Percentiles rank a stretch among this genome's conserved stretches.
Conservation (phyloP, 2,113 vertebrate genomes). For the Sclerurus mexicanus region DNA sequence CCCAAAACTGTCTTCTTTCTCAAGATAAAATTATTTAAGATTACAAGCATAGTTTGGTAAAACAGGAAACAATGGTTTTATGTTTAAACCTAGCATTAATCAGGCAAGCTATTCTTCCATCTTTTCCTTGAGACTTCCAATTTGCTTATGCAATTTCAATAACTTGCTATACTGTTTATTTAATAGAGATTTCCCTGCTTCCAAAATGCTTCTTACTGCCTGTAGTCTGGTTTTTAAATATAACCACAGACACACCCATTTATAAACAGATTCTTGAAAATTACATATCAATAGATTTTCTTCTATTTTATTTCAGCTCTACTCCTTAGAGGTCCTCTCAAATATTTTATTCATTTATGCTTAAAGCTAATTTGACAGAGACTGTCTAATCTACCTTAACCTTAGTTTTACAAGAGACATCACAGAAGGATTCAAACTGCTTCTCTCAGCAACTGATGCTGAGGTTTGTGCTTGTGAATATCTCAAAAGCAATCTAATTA, state of each 20-base stretch:
- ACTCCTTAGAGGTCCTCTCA: neutral
- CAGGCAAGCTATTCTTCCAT: neutral
- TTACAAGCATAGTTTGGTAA: neutral
- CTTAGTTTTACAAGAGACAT: neutral
- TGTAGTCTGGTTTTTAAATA: neutral
- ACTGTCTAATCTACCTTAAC: neutral
- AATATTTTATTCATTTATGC: neutral
- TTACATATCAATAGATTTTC: neutral
- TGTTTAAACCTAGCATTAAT: neutral
- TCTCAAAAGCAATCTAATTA: neutral
- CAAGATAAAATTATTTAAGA: conserved; percentile 39
- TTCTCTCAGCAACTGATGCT: neutral
- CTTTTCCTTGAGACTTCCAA: neutral
- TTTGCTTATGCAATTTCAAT: neutral
- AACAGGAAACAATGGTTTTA: neutral
- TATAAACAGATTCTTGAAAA: neutral
- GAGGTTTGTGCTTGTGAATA: neutral
- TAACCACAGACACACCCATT: neutral
- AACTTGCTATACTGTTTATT: neutral
- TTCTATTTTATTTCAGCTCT: neutral
- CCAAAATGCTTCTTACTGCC: neutral
- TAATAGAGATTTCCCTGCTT: neutral
- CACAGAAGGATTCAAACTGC: neutral
- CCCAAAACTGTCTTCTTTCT: conserved; percentile 13
- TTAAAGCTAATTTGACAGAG: neutral